Evolutionary conservation across 2,113 vertebrate species (phyloP).

Genomic region (Oryzias woworae): DNA sequence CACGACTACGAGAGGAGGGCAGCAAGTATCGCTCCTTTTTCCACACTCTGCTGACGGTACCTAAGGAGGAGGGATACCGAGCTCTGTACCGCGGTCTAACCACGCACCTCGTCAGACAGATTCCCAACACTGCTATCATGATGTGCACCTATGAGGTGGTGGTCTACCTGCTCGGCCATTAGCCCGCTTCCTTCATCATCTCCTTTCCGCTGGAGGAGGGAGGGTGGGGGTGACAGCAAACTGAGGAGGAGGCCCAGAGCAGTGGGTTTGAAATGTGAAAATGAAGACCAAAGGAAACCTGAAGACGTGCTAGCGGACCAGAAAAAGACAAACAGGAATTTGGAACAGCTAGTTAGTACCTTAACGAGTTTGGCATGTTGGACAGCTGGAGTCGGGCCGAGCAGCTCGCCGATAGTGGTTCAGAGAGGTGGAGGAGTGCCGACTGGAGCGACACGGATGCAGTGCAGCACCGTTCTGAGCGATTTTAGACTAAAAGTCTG

Average conservation of each 20-base stretch:
- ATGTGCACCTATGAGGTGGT: conserved; percentile 98
- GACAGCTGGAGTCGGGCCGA: conserved; percentile 2
- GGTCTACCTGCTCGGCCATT: conserved; percentile 91
- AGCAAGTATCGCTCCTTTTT: conserved; percentile 96
- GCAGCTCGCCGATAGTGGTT: conserved; percentile 8
- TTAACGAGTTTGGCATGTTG: conserved; percentile 21
- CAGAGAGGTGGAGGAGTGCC: conserved; percentile 16
- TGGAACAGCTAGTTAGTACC: conserved; percentile 8
- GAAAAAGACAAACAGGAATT: conserved; percentile 8
- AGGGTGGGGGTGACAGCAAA: conserved; percentile 8
- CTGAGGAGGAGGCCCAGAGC: conserved; percentile 18
- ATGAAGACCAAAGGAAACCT: conserved; percentile 78
- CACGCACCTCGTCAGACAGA: conserved; percentile 95
- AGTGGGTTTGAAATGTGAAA: conserved; percentile 32
- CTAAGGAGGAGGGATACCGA: conserved; percentile 92
- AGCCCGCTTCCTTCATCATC: conserved; percentile 47
- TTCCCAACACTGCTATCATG: conserved; percentile 98
- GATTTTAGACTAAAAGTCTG: conserved; percentile 33
- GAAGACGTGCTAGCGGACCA: conserved; percentile 40
- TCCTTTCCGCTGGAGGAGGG: conserved; percentile 23
- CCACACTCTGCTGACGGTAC: conserved; percentile 88
- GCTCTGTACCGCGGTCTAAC: conserved; percentile 95
- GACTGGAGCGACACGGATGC: background rate
- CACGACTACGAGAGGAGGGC: conserved; percentile 96
- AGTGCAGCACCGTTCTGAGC: conserved; percentile 20